Conservation (phyloP, 2,797 vertebrate genomes). For the Gambelia wislizenii region DNA sequence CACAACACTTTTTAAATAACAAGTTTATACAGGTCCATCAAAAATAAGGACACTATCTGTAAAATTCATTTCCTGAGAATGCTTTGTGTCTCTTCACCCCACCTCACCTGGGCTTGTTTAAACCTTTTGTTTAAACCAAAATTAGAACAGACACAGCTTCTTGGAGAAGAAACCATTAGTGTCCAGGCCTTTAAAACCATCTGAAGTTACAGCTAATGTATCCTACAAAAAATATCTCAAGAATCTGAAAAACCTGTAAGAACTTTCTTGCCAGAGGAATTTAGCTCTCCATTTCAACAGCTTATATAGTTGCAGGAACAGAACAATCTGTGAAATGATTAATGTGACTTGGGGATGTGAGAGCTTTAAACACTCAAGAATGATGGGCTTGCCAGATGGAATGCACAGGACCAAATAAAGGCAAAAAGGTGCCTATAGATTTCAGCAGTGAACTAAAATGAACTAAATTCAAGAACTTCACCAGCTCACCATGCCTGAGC, state of each 20-base stretch:
- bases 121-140: not conserved
- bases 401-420: not conserved
- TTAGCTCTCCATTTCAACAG: constrained; percentile 35
- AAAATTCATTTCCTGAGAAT: not conserved
- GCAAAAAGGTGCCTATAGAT: not conserved
- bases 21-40: not conserved
- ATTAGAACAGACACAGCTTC: not conserved
- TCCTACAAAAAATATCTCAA: not conserved
- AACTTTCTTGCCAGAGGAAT: constrained; percentile 42
- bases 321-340: constrained; percentile 20
- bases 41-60: not conserved
- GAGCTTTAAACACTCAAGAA: constrained; percentile 36
- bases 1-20: not conserved
- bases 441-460: not conserved
- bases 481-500: not conserved
- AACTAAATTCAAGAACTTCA: not conserved
- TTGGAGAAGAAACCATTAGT: not conserved
- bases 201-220: not conserved
- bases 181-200: not conserved
- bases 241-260: constrained; percentile 24
- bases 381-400: constrained; percentile 11
- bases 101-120: not conserved
- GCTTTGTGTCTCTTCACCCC: not conserved
- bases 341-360: not conserved
- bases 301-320: constrained; percentile 16